Percentiles rank a stretch among this genome's conserved stretches.
phyloP scores from a whole-genome alignment of 2,888 invertebrate species.

The Brachynemurus nebulosus region DNA sequence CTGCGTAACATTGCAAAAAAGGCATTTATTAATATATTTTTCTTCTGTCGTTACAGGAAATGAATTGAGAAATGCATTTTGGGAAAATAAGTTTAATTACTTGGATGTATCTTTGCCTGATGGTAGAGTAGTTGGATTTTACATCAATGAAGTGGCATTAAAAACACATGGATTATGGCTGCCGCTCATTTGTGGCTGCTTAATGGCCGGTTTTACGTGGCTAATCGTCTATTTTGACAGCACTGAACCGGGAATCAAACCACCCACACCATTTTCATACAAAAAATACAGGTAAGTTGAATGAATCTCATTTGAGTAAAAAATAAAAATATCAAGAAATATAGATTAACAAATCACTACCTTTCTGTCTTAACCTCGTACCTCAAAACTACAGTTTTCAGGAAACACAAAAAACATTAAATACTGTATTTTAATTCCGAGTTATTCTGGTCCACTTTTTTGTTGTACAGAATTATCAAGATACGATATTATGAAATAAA shows the following conservation, averaged over 20 bases:
- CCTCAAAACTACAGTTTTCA: no score
- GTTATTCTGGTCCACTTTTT: no score
- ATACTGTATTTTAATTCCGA: no score
- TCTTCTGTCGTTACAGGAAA: constrained; percentile 3
- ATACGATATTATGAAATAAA: no score
- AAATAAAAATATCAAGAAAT: no score
- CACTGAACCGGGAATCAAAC: constrained; percentile 41
- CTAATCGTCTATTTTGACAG: constrained; percentile 47
- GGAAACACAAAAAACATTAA: no score
- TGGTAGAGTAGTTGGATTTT: constrained; percentile 26
- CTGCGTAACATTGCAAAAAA: constrained; percentile 18
- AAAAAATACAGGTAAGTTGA: constrained; percentile 33
- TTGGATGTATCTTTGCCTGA: constrained; percentile 25
- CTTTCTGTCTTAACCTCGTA: no score
- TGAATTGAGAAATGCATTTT: constrained; percentile 19
- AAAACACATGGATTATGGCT: constrained; percentile 28
- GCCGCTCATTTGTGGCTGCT: constrained; percentile 33
- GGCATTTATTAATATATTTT: no score
- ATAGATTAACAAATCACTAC: no score
- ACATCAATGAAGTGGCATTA: constrained; percentile 26
- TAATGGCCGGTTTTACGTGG: constrained; percentile 40
- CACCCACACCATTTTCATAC: constrained; percentile 42
- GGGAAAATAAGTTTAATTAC: constrained; percentile 21
- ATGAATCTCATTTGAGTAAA: background rate
- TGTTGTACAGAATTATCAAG: no score